Percentiles rank a stretch among this genome's conserved stretches.
phyloP scores from a whole-genome alignment of 2,797 vertebrate species.

The Spatula clypeata region DNA sequence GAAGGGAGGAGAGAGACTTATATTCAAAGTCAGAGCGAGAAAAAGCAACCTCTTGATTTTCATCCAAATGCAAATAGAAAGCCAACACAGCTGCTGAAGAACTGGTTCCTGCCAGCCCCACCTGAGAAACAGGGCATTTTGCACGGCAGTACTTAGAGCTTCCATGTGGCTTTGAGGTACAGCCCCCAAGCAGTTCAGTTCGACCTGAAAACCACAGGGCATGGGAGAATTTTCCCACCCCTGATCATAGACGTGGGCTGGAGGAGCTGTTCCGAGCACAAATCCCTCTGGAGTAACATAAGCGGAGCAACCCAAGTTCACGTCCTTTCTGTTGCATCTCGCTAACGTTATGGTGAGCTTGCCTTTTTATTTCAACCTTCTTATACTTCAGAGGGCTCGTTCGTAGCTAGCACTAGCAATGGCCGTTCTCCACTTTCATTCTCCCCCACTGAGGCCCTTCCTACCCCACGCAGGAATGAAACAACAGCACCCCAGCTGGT shows the following conservation, averaged over 20 bases:
- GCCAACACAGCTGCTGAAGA: conserved; percentile 11
- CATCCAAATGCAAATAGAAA: conserved; percentile 70
- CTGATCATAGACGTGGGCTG: neutral
- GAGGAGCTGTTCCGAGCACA: neutral
- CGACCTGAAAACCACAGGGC: conserved; percentile 22
- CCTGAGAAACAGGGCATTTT: conserved; percentile 49
- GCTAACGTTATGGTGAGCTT: neutral
- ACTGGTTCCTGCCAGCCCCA: conserved; percentile 67
- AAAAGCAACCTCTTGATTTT: conserved; percentile 45
- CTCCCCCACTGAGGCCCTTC: neutral
- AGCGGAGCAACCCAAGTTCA: neutral
- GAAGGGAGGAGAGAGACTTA: neutral
- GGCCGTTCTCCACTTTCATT: neutral
- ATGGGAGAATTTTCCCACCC: conserved; percentile 38
- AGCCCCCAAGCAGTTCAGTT: conserved; percentile 17
- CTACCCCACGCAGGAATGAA: neutral
- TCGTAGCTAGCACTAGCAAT: neutral
- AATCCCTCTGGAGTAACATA: neutral
- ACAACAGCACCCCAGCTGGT: conserved; percentile 19
- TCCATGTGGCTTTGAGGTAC: conserved; percentile 1
- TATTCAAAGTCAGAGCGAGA: conserved; percentile 27
- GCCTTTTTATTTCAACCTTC: neutral
- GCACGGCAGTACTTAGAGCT: neutral
- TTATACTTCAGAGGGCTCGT: neutral
- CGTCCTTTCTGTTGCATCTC: neutral